phyloP scores from a whole-genome alignment of 2,113 vertebrate species.

The Eptesicus fuscus region DNA sequence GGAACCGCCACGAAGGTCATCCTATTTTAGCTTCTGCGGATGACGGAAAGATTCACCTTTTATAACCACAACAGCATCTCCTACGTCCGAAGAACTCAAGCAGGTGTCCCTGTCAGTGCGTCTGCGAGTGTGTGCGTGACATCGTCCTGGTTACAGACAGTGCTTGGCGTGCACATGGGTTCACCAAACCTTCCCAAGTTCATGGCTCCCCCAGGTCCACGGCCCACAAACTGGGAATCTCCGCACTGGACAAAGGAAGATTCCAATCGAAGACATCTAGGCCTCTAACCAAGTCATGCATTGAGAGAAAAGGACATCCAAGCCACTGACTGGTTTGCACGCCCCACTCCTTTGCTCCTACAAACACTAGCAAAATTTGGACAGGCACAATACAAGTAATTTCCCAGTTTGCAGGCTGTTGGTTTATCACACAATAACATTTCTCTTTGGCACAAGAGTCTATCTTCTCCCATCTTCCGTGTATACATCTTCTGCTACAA shows the following conservation, averaged over 20 bases:
- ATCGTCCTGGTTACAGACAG: background rate
- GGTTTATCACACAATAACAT: slow-evolving; percentile 11
- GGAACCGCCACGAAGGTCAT: background rate
- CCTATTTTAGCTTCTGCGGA: background rate
- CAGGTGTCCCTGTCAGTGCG: too few relatives aligned
- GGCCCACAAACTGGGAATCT: background rate
- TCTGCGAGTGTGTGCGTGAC: too few relatives aligned
- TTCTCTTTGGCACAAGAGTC: slow-evolving; percentile 7
- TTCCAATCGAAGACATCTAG: background rate
- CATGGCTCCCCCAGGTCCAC: background rate
- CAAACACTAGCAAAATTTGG: background rate
- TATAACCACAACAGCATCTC: background rate
- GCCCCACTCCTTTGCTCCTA: background rate
- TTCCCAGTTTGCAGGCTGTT: background rate
- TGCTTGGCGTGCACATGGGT: background rate
- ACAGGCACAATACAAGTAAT: background rate
- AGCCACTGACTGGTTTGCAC: background rate
- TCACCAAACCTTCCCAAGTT: background rate
- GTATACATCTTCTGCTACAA: background rate
- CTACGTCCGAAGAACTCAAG: background rate
- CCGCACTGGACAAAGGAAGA: background rate
- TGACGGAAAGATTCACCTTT: background rate
- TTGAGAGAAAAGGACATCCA: background rate
- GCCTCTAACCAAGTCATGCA: background rate
- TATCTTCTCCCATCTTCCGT: background rate